Base-by-base conservation (phyloP, 2,797 vertebrate genomes). In the Alosa sapidissima region DNA sequence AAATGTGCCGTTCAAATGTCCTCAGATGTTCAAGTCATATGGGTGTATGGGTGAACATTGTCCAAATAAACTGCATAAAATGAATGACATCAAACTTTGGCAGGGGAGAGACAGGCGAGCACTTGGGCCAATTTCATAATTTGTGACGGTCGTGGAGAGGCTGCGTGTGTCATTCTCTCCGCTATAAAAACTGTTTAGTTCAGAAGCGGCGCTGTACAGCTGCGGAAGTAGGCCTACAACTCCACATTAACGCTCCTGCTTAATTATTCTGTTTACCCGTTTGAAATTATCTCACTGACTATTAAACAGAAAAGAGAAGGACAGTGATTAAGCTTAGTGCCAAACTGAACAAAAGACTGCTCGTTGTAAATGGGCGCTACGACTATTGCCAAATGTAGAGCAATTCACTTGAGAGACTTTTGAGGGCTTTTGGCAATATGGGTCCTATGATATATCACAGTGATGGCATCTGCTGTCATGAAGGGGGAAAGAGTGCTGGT, bases 11-110 rank as follows among this genome's bases (percentile, higher is more conserved):
- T 16, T 45, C 36, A 45, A 75, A 75, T 55, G 75, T n/a, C 28
- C 72, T 13, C 28, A 60, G 81, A 49, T 81, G 81, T 54, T 82
- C 47, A n/a, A 13, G 60, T 82, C 81, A 82, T 45, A 81, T 24
- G 33, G 75, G 78, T 45, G 49, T 41, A 49, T 68, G 47, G 11
- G 33, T 62, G 81, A 81, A 82, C 55, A 83, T 83, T 81, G 62
- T 28, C 83, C 47, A 68, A 78, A 81, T 78, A n/a, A 58, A 14
- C 83, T 85, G 41, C 48, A 83, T 89, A 58, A 84, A 84, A 81
- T 72, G 82, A 83, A 84, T 92, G 88, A 93, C 88, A 90, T 92
- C 90, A 93, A 86, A 83, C 86, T 86, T 84, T 91, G 91, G 90
- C 92, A 89, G 86, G 82, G 78, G 10, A 78, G 81, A 85, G 72